Conservation (phyloP, 1,140 invertebrate species). For the Halesus radiatus region DNA sequence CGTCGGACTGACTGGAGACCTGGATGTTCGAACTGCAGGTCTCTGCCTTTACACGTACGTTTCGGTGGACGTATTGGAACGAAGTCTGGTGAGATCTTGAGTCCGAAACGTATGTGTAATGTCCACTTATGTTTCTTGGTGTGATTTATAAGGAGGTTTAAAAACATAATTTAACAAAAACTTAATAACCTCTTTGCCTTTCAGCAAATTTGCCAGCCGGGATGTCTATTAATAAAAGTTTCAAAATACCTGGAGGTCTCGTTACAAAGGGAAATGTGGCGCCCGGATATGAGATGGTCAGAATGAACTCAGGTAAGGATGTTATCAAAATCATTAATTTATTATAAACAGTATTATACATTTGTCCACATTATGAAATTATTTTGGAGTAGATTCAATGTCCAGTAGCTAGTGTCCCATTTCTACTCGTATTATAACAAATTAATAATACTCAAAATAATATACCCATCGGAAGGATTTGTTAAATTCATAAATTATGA, state of each 20-base stretch:
- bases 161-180: too few species aligned
- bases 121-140: too few species aligned
- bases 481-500: neutral
- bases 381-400: too few species aligned
- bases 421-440: neutral
- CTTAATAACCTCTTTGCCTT: neutral
- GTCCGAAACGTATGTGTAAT: too few species aligned
- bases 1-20: too few species aligned
- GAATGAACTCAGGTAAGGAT: constrained; percentile 52
- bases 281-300: constrained; percentile 66
- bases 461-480: neutral
- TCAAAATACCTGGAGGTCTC: constrained; percentile 70
- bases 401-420: neutral
- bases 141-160: too few species aligned
- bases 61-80: too few species aligned
- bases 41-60: too few species aligned
- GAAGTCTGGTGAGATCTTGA: too few species aligned
- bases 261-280: constrained; percentile 67
- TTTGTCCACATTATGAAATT: neutral
- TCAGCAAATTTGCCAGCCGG: constrained; percentile 40
- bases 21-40: too few species aligned
- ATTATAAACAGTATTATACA: too few species aligned
- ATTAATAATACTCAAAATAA: neutral
- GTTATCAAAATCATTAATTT: neutral
- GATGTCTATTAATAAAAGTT: constrained; percentile 50